Conservation (phyloP, 2,888 invertebrate genomes). For the Allygus modestus region DNA sequence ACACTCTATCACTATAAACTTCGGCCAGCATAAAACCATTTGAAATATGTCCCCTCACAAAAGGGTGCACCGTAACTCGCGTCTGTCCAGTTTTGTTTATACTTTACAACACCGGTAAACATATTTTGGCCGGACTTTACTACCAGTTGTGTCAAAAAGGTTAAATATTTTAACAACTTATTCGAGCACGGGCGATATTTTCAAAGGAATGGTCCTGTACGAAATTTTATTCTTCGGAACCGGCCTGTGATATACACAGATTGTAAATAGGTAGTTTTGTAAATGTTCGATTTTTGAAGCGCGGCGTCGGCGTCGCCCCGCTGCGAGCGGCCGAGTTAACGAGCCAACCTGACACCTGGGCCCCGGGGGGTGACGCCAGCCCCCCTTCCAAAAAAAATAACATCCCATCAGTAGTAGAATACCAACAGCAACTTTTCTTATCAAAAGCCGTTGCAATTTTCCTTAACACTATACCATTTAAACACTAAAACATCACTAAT, state of each 20-base stretch:
- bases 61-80: not conserved
- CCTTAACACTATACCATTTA: too few species aligned
- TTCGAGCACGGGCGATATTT: constrained; percentile 17
- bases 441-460: too few species aligned
- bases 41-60: constrained; percentile 1
- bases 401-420: not conserved
- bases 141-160: constrained; percentile 39
- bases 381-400: not conserved
- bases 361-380: constrained; percentile 44
- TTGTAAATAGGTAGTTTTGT: constrained; percentile 46
- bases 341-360: constrained; percentile 33
- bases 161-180: constrained; percentile 51
- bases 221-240: not conserved
- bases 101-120: constrained; percentile 43
- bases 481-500: too few species aligned
- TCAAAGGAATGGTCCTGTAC: not conserved
- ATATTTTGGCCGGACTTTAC: constrained; percentile 45
- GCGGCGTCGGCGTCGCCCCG: constrained; percentile 23
- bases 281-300: constrained; percentile 43
- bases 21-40: not conserved
- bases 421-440: not conserved
- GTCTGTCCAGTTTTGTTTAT: constrained; percentile 37
- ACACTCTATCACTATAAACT: constrained; percentile 16
- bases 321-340: constrained; percentile 23
- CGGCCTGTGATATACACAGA: constrained; percentile 37